A percentile compares a stretch with the other conserved stretches of the same genome.
phyloP scores from a whole-genome alignment of 2,113 vertebrate species.

The Dicaeum eximium region DNA sequence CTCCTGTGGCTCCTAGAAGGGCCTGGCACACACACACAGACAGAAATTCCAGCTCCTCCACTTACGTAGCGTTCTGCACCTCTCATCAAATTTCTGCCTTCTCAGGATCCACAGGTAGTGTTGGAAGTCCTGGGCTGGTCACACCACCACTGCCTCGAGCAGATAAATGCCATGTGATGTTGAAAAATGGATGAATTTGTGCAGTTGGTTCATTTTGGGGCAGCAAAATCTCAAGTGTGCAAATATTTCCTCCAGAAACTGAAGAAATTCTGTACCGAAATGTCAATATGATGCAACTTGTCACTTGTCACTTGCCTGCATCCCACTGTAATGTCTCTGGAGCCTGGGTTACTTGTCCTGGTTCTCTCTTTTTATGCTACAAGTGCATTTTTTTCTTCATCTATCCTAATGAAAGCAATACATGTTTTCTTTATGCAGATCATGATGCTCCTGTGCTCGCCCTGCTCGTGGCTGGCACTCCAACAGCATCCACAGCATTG shows the following conservation, averaged over 20 bases:
- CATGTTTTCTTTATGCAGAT: slow-evolving; percentile 70
- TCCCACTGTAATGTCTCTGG: background rate
- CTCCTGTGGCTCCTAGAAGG: background rate
- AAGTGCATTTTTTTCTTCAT: background rate
- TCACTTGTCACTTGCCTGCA: background rate
- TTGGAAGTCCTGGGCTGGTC: background rate
- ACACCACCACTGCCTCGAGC: too few relatives aligned
- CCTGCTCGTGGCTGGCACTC: slow-evolving; percentile 82
- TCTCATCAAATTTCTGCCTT: background rate
- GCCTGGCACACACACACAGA: background rate
- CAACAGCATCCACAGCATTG: slow-evolving; percentile 80
- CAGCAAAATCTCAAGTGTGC: background rate
- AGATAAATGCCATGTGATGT: background rate
- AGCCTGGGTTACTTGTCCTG: background rate
- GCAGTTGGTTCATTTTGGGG: background rate
- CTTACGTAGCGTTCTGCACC: background rate
- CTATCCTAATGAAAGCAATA: background rate
- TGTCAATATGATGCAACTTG: background rate
- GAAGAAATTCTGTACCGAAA: background rate
- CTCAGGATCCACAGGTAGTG: background rate
- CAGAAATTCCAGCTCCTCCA: background rate
- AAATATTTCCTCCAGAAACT: background rate
- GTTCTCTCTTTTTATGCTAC: background rate
- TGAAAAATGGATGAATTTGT: background rate
- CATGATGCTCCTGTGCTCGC: slow-evolving; percentile 71